Evolutionary conservation across 2,113 vertebrate species (phyloP), one percentile per base, ranked within the genome.

Genomic region (Apistogramma diplotaenia): DNA sequence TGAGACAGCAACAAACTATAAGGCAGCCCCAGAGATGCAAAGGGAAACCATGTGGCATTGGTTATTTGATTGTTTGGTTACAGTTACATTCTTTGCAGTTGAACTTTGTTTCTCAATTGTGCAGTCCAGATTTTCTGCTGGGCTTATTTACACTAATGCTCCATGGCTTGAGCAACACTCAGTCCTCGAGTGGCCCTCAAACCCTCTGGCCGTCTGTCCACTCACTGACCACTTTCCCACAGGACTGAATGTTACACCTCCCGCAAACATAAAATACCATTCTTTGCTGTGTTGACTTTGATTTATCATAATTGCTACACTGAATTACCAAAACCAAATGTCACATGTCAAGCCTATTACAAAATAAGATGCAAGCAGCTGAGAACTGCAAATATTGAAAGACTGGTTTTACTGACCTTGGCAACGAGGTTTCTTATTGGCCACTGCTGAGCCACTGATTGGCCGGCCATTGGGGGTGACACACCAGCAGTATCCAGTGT

Each of bases 401-500:
- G 19, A 51, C 9, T 23, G 53, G 12, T 56, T 76, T 76, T 27
- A 79, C 94, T 87, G 93, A 99, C 98, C 98, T 84, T 98, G 97
- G 76, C 98, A 99, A 43, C 96, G 90, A 10, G 98, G 98, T n/a
- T 97, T 99, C 95, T 99, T 99, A 94, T 98, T 98, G 85, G 97
- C 97, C 91, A 98, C 98, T 1, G 98, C 97, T 5, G 98, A 98
- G 84, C 98, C 98, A 6, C 98, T 98, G 91, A 99, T 96, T 9
- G 98, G 98, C 74, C 97, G 94, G 3, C 98, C 98, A 2, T 96
- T 97, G 76, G 97, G 96, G 1, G 96, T 98, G 76, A 99, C 97
- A 37, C 98, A 99, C 98, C 98, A 99, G 86, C 98, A 99, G 93
- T 99, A 99, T 23, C 98, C 98, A 2, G 98, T 99, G 92, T 97